Evolutionary conservation across 1,140 invertebrate species (phyloP).

Genomic region (Aethina tumida): DNA sequence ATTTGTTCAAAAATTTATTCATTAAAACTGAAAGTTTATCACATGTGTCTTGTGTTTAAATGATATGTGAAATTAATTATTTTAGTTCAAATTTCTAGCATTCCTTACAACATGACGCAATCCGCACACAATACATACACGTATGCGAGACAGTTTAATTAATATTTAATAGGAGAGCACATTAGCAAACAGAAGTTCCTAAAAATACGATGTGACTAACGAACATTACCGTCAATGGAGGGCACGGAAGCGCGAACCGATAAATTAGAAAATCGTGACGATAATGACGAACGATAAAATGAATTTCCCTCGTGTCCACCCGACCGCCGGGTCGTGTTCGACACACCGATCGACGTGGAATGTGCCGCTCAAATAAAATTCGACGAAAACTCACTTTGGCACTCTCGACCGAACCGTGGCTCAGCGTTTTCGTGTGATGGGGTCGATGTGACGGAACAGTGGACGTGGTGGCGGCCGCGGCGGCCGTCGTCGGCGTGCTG

Average conservation of each 20-base stretch:
- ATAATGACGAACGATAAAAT: not conserved
- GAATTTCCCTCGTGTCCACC: not conserved
- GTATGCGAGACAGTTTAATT: no score
- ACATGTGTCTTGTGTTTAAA: no score
- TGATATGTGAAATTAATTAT: no score
- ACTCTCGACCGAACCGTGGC: constrained; percentile 34
- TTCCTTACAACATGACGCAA: no score
- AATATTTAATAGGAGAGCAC: no score
- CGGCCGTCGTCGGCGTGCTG: constrained; percentile 11
- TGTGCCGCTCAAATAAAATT: not conserved
- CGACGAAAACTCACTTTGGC: constrained; percentile 25
- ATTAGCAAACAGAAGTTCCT: no score
- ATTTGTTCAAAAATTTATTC: no score
- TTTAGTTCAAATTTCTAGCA: no score
- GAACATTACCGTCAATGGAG: not conserved
- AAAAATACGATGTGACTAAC: constrained; percentile 7
- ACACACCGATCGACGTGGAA: not conserved
- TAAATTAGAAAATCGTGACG: not conserved
- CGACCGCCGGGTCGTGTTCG: not conserved
- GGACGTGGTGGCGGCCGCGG: constrained; percentile 8
- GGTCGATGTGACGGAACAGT: no score
- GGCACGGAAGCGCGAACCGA: not conserved
- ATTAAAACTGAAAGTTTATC: no score
- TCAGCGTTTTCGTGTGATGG: constrained; percentile 32
- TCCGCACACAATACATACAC: no score